phyloP scores from a whole-genome alignment of 2,888 invertebrate genomes.

The Trissolcus brochymenae region DNA sequence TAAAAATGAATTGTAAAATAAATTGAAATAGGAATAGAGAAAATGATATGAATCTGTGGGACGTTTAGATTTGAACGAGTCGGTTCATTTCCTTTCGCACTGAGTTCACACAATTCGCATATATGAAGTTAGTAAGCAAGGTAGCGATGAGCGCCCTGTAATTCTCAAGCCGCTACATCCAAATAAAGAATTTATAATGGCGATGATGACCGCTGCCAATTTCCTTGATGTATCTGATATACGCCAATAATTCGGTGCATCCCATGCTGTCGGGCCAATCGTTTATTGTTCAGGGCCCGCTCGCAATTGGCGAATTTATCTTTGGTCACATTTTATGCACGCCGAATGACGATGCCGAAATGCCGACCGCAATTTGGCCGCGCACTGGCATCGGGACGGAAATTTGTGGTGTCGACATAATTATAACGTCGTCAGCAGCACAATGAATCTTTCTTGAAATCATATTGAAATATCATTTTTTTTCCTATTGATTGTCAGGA shows the following conservation, averaged over 20 bases:
- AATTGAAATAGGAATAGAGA: too few species aligned
- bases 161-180: slow-evolving; percentile 72
- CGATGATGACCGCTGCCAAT: slow-evolving; percentile 75
- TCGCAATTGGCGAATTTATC: slow-evolving; percentile 39
- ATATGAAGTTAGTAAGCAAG: slow-evolving; percentile 74
- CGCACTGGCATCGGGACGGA: slow-evolving; percentile 33
- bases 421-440: slow-evolving; percentile 38
- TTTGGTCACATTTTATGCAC: slow-evolving; percentile 41
- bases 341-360: slow-evolving; percentile 38
- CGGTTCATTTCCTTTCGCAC: slow-evolving; percentile 65
- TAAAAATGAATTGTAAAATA: too few species aligned
- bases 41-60: slow-evolving; percentile 12
- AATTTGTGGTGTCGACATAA: slow-evolving; percentile 49
- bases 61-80: slow-evolving; percentile 46
- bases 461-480: slow-evolving; percentile 24
- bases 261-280: slow-evolving; percentile 63
- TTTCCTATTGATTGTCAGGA: neutral
- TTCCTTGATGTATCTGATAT: slow-evolving; percentile 72
- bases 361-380: slow-evolving; percentile 40
- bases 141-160: slow-evolving; percentile 75
- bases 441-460: slow-evolving; percentile 40
- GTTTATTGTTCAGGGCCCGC: slow-evolving; percentile 62
- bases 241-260: slow-evolving; percentile 70
- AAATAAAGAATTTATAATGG: slow-evolving; percentile 76
- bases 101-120: slow-evolving; percentile 65